Percentiles rank a stretch among this genome's conserved stretches.
Conservation (phyloP, 1,140 invertebrate species). For the Apis laboriosa region DNA sequence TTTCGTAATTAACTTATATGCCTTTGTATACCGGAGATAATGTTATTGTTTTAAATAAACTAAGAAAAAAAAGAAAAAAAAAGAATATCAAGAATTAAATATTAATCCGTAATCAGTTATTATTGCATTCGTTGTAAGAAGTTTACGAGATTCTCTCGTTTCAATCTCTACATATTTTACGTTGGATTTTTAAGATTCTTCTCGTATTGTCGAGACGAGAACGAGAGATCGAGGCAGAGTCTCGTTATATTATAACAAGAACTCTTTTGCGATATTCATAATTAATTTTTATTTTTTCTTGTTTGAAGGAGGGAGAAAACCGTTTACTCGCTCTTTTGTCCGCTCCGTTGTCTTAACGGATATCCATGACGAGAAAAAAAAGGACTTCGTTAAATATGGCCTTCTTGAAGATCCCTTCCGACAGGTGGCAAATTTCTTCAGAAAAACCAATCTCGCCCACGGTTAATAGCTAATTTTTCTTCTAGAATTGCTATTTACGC, state of each 20-base stretch:
- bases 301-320: background rate
- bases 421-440: conserved; percentile 64
- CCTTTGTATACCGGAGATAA: too few species aligned
- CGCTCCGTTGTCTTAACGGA: conserved; percentile 3
- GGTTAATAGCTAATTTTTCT: conserved; percentile 65
- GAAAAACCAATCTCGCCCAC: conserved; percentile 66
- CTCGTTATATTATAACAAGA: conserved; percentile 40
- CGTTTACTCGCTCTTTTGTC: background rate
- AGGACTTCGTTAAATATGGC: conserved; percentile 32
- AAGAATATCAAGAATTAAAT: conserved; percentile 57
- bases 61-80: background rate
- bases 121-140: conserved; percentile 47
- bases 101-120: conserved; percentile 63
- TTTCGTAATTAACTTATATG: too few species aligned
- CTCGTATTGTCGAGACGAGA: background rate
- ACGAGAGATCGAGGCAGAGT: conserved; percentile 50
- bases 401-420: conserved; percentile 34
- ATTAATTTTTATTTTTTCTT: conserved; percentile 46
- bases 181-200: conserved; percentile 37
- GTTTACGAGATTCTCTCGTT: conserved; percentile 59
- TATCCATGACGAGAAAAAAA: conserved; percentile 18
- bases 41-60: too few species aligned
- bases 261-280: conserved; percentile 32
- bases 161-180: conserved; percentile 53
- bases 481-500: conserved; percentile 65